Conservation (phyloP, 2,113 vertebrate genomes). For the Danionella cerebrum region DNA sequence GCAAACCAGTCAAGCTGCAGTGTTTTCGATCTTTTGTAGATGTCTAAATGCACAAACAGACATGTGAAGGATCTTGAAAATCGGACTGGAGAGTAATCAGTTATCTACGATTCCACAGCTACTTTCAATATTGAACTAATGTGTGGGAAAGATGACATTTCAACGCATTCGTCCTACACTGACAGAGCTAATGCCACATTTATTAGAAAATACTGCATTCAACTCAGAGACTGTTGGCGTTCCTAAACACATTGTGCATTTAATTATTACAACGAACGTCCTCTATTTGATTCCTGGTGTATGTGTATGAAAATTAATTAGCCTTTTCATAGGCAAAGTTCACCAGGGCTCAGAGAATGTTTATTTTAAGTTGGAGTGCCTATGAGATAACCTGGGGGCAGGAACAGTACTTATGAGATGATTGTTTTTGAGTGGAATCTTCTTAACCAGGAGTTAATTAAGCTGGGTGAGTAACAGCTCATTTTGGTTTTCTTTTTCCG, state of each 20-base stretch:
- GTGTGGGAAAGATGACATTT: background rate
- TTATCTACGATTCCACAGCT: background rate
- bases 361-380: slow-evolving; percentile 25
- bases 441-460: slow-evolving; percentile 38
- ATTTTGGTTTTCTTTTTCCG: background rate
- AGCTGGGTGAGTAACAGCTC: background rate
- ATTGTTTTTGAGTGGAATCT: slow-evolving; percentile 26
- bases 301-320: slow-evolving; percentile 34
- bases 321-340: slow-evolving; percentile 25
- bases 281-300: slow-evolving; percentile 28
- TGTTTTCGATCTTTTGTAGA: too few species aligned
- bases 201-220: background rate
- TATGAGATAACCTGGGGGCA: background rate
- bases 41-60: too few species aligned
- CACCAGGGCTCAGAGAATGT: slow-evolving; percentile 3
- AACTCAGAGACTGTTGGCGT: background rate
- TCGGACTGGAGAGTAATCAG: slow-evolving; percentile 24
- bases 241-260: slow-evolving; percentile 25
- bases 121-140: background rate
- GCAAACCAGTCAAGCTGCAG: too few species aligned
- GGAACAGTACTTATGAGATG: slow-evolving; percentile 20
- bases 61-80: slow-evolving; percentile 6
- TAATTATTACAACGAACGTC: slow-evolving; percentile 27
- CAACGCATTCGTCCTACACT: background rate
- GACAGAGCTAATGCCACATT: background rate